Evolutionary conservation across 2,113 vertebrate species (phyloP).

Genomic region (Propithecus coquereli): DNA sequence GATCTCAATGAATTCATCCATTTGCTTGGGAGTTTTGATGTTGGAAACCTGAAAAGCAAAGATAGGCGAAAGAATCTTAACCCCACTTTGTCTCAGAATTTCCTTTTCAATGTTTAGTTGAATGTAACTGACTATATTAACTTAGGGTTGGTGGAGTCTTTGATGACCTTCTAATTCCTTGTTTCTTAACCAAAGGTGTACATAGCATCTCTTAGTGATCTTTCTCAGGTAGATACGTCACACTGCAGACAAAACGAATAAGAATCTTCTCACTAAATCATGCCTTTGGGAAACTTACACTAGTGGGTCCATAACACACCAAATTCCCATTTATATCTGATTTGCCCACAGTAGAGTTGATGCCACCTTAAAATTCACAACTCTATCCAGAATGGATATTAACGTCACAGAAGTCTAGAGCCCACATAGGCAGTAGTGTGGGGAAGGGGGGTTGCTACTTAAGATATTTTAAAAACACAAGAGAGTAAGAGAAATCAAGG

Average conservation of each 20-base stretch:
- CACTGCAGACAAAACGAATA: neutral
- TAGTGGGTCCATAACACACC: neutral
- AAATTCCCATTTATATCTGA: neutral
- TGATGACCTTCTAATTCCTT: neutral
- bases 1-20: slow-evolving; percentile 97
- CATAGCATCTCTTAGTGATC: neutral
- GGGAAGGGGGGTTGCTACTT: neutral
- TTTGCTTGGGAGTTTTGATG: slow-evolving; percentile 95
- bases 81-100: neutral
- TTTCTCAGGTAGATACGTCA: neutral
- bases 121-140: neutral
- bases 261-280: neutral
- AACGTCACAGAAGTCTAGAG: neutral
- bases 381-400: neutral
- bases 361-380: neutral
- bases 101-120: neutral
- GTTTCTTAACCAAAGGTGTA: neutral
- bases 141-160: neutral
- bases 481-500: neutral
- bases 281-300: neutral
- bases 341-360: neutral
- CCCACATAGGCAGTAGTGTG: neutral
- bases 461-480: neutral
- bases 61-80: neutral
- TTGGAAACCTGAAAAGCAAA: slow-evolving; percentile 88